Evolutionary conservation across 2,888 invertebrate species (phyloP), one percentile per base, ranked within the genome.

Genomic region (Cabera pusaria): DNA sequence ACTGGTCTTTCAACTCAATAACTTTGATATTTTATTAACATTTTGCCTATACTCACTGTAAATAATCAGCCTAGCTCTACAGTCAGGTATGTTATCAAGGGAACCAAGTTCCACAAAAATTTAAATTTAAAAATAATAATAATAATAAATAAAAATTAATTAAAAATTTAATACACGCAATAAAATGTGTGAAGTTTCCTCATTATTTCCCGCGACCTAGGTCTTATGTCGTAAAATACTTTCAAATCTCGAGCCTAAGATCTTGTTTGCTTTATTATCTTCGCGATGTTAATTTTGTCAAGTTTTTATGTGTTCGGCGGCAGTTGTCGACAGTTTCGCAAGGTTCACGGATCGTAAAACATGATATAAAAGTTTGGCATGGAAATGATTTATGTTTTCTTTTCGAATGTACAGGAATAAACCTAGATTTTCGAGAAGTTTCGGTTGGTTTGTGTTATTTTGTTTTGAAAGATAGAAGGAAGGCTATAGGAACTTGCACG

Each of bases 181-280:
- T 31, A 16, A 31, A 31, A 22, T 14, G 27, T 21, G 21, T 2
- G 5, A 23, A 53, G 38, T 50, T 53, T 50, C 46, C 44, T 34
- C 44, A 46, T 50, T 41, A 49, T 44, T 28, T 43, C 44, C 29
- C 9, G 22, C 27, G 48, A 38, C n/a, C 20, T 25, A 20, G 20
- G 11, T 22, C 21, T 25, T 14, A 10, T 2, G 29, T 6, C n/a
- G n/a, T 22, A 11, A 24, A 31, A 38, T 31, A 29, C 21, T 38
- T 32, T 27, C 12, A 22, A 6, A 19, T 27, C 21, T 16, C 6
- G 8, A 8, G 11, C 3, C 1, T 11, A 5, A 10, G 18, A 24
- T 22, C 24, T 34, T 29, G 23, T 41, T 21, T n/a, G 7, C 16
- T 33, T 34, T 34, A 29, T 12, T 27, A 25, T 19, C 8, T 25